Conservation (phyloP, 2,113 vertebrate genomes). For the Hippoglossus stenolepis region DNA sequence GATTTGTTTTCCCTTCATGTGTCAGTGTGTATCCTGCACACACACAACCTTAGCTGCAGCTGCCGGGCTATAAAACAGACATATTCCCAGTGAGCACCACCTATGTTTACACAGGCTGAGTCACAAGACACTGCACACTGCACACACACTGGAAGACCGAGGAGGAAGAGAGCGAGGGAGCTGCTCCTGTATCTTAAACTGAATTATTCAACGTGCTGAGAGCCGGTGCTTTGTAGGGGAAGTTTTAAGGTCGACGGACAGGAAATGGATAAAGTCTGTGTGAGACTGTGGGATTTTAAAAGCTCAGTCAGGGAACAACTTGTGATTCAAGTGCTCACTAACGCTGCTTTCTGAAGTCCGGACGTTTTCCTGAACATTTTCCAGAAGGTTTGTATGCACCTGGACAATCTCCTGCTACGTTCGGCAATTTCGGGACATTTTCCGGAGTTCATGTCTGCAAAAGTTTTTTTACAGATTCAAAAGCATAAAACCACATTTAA, state of each 20-base stretch:
- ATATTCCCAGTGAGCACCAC: slow-evolving; percentile 56
- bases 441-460: too few relatives aligned
- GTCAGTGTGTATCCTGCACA: slow-evolving; percentile 28
- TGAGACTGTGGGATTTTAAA: not conserved
- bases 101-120: slow-evolving; percentile 80
- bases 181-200: slow-evolving; percentile 3
- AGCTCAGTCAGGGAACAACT: not conserved
- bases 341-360: too few relatives aligned
- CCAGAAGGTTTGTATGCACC: too few relatives aligned
- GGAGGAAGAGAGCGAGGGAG: not conserved
- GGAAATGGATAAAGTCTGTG: not conserved
- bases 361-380: too few relatives aligned
- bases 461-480: not conserved
- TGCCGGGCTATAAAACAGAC: slow-evolving; percentile 34
- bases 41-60: not conserved
- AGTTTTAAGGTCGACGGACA: not conserved
- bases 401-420: too few relatives aligned
- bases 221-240: not conserved
- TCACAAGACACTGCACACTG: slow-evolving; percentile 66
- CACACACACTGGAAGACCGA: not conserved
- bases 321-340: not conserved
- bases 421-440: too few relatives aligned
- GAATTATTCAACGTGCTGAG: not conserved
- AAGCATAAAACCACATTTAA: not conserved
- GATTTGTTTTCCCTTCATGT: not conserved